Evolutionary conservation across 2,113 vertebrate species (phyloP).

Genomic region (Syngnathoides biaculeatus): DNA sequence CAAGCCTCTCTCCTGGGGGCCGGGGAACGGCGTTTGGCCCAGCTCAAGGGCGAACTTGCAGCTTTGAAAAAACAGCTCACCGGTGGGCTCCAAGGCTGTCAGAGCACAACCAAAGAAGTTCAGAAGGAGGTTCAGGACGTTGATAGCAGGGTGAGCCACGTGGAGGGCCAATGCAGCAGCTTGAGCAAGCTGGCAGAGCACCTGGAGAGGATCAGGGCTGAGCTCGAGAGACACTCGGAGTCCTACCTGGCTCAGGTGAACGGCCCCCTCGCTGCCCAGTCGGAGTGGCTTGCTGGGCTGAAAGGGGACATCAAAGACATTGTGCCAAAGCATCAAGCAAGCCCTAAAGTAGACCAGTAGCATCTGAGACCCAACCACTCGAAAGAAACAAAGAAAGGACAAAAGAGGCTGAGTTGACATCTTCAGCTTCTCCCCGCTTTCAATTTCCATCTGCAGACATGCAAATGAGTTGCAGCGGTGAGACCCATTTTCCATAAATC

Average conservation of each 20-base stretch:
- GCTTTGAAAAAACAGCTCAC: slow-evolving; percentile 79
- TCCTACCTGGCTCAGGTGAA: slow-evolving; percentile 84
- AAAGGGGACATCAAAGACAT: slow-evolving; percentile 83
- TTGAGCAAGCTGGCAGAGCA: slow-evolving; percentile 75
- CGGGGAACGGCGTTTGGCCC: slow-evolving; percentile 82
- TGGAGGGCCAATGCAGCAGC: slow-evolving; percentile 80
- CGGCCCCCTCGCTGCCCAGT: slow-evolving; percentile 78
- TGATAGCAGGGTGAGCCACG: slow-evolving; percentile 78
- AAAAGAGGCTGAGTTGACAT: slow-evolving; percentile 35
- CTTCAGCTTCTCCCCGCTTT: slow-evolving; percentile 24
- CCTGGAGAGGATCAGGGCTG: slow-evolving; percentile 76
- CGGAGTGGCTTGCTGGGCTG: slow-evolving; percentile 83
- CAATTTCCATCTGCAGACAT: slow-evolving; percentile 26
- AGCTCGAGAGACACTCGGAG: slow-evolving; percentile 80
- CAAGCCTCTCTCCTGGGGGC: slow-evolving; percentile 83
- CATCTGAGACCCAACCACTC: slow-evolving; percentile 35
- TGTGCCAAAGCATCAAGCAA: slow-evolving; percentile 67
- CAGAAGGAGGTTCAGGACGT: slow-evolving; percentile 82
- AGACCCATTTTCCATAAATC: slow-evolving; percentile 30
- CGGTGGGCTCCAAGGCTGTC: slow-evolving; percentile 83
- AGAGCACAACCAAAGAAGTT: slow-evolving; percentile 73
- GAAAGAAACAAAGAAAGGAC: background rate
- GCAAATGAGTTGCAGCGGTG: slow-evolving; percentile 35
- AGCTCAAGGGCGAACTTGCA: slow-evolving; percentile 85
- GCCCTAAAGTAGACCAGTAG: slow-evolving; percentile 69